phyloP scores from a whole-genome alignment of 2,888 invertebrate genomes.

The Heliconius cydno region DNA sequence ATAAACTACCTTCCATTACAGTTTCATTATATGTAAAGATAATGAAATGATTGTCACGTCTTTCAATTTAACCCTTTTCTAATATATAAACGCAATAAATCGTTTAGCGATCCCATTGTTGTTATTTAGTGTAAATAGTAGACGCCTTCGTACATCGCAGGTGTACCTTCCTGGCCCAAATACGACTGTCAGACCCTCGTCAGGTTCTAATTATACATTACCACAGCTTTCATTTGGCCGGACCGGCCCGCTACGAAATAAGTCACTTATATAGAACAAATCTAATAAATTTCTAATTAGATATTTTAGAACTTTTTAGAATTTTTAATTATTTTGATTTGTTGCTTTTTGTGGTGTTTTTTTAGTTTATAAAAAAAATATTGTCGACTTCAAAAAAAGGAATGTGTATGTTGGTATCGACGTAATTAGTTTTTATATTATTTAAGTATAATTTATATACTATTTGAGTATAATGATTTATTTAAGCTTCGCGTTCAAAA shows the following conservation, averaged over 20 bases:
- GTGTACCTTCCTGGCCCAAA: conserved; percentile 58
- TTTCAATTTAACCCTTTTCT: conserved; percentile 3
- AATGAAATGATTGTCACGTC: neutral
- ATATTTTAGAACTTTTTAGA: conserved; percentile 4
- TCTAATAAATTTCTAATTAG: conserved; percentile 28
- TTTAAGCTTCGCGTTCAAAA: no score
- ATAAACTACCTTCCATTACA: no score
- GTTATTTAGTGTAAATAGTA: conserved; percentile 42
- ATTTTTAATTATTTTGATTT: neutral
- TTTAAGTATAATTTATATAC: no score
- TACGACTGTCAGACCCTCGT: conserved; percentile 81
- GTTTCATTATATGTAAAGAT: no score
- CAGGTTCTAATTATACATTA: conserved; percentile 80
- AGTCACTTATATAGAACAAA: conserved; percentile 55
- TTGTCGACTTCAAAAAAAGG: neutral
- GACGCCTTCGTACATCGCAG: conserved; percentile 32
- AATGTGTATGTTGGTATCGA: no score
- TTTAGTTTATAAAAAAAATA: neutral
- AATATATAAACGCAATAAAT: conserved; percentile 34
- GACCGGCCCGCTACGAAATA: conserved; percentile 49
- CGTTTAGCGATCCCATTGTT: conserved; percentile 38
- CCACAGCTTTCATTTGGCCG: conserved; percentile 74
- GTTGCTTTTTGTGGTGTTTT: neutral
- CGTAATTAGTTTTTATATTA: no score
- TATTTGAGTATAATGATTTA: no score